Evolutionary conservation across 2,113 vertebrate species (phyloP).

Genomic region (Syngnathus typhle): DNA sequence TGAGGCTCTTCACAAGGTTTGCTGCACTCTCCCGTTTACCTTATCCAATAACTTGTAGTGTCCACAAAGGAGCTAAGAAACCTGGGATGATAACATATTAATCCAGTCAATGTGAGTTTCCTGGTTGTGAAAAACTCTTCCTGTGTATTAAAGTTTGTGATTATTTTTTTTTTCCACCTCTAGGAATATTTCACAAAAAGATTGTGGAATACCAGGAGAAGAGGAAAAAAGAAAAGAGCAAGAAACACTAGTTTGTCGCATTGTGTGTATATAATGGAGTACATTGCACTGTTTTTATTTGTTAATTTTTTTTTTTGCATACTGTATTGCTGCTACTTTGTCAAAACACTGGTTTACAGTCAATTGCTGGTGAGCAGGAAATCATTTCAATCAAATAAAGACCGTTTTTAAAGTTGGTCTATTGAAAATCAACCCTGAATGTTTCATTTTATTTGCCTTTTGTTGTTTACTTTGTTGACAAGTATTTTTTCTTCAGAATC

Average conservation of each 20-base stretch:
- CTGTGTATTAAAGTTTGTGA: background rate
- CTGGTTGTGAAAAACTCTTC: background rate
- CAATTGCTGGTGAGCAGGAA: slow-evolving; percentile 20
- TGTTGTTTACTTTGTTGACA: background rate
- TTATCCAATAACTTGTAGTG: background rate
- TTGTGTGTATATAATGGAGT: slow-evolving; percentile 22
- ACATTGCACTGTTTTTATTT: slow-evolving; percentile 31
- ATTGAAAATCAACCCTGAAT: background rate
- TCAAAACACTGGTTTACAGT: slow-evolving; percentile 23
- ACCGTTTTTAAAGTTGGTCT: slow-evolving; percentile 22
- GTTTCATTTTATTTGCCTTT: background rate
- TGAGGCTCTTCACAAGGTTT: slow-evolving; percentile 39
- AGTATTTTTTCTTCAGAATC: background rate
- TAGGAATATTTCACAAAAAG: slow-evolving; percentile 80
- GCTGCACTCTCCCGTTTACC: background rate
- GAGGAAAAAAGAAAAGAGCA: slow-evolving; percentile 70
- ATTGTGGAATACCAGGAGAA: slow-evolving; percentile 78
- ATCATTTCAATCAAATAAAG: slow-evolving; percentile 50
- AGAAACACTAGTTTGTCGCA: slow-evolving; percentile 59
- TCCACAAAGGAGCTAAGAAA: background rate
- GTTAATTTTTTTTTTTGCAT: slow-evolving; percentile 9
- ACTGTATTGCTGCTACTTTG: slow-evolving; percentile 42
- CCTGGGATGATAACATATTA: background rate
- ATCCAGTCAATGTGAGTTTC: background rate
- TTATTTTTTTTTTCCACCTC: slow-evolving; percentile 7